Evolutionary conservation across 1,140 invertebrate genomes (phyloP).

Genomic region (Meloidogyne exigua): DNA sequence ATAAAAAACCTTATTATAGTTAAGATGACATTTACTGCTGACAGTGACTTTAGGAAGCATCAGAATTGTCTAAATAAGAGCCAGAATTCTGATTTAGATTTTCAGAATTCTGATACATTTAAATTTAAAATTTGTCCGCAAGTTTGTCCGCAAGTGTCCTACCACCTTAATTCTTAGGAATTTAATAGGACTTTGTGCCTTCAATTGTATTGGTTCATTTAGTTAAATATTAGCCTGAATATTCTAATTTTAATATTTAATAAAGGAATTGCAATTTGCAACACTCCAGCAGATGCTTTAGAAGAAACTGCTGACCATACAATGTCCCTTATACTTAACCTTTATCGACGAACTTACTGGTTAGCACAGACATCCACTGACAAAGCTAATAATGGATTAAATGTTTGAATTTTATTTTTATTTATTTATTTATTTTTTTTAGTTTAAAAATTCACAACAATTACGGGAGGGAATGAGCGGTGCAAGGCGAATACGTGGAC

Average conservation of each 20-base stretch:
- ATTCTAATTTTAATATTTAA: not conserved
- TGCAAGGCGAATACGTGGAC: slow-evolving; percentile 88
- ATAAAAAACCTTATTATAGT: no score
- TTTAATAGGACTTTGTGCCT: no score
- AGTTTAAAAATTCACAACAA: slow-evolving; percentile 39
- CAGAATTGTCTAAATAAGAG: no score
- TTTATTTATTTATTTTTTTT: slow-evolving; percentile 19
- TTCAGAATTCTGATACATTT: no score
- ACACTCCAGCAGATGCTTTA: slow-evolving; percentile 97
- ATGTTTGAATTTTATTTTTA: not conserved
- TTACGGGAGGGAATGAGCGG: slow-evolving; percentile 68
- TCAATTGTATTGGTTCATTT: no score
- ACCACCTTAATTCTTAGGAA: no score
- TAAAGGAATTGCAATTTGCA: slow-evolving; percentile 95
- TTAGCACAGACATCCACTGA: slow-evolving; percentile 79
- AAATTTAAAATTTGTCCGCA: no score
- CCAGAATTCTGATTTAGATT: no score
- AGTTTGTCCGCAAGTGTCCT: no score
- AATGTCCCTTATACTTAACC: slow-evolving; percentile 92
- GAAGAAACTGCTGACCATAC: slow-evolving; percentile 99
- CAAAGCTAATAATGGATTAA: not conserved
- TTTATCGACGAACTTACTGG: slow-evolving; percentile 98
- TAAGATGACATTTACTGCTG: no score
- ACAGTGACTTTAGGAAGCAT: no score
- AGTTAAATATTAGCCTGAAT: no score